These are phyloP conservation scores for Zoanthus solanderi DNA, from an alignment of 92 coral and sea anemone genomes.

Conservation along the genomic window DNA sequence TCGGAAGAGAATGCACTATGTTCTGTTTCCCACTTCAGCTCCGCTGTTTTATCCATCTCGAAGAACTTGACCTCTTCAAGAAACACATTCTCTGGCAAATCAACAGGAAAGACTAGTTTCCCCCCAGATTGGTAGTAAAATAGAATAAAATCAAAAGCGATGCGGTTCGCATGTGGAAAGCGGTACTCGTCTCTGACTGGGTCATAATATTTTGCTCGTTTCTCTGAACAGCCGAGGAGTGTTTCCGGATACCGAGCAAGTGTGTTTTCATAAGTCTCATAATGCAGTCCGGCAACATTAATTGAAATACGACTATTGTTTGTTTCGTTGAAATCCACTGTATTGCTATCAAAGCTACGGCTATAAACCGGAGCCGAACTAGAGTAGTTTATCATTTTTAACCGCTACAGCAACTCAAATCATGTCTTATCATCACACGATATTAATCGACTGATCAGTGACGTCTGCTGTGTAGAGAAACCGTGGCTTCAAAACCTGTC, in stretches of 20 bases:
- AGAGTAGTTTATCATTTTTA: conserved; percentile 13
- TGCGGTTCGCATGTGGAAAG: conserved; percentile 41
- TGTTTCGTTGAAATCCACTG: conserved; percentile 14
- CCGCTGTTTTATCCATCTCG: conserved; percentile 57
- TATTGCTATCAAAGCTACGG: conserved; percentile 30
- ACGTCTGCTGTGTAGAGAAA: background rate
- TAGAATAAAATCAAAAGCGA: conserved; percentile 64
- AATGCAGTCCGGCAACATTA: conserved; percentile 66
- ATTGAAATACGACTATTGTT: conserved; percentile 40
- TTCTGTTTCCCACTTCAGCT: conserved; percentile 35
- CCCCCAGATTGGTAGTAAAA: conserved; percentile 74
- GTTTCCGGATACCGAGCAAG: conserved; percentile 63
- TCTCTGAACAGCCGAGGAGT: conserved; percentile 63
- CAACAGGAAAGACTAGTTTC: conserved; percentile 60
- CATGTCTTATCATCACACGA: too few species aligned
- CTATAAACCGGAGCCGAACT: conserved; percentile 35
- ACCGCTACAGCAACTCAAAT: background rate
- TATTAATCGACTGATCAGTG: background rate
- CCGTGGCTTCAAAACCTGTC: conserved; percentile 2
- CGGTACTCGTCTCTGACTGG: conserved; percentile 43
- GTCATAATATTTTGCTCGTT: conserved; percentile 55
- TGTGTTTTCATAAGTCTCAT: conserved; percentile 65
- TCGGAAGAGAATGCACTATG: background rate
- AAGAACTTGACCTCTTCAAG: conserved; percentile 63
- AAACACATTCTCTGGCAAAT: conserved; percentile 60